A percentile compares a stretch with the other conserved stretches of the same genome.
Conservation (phyloP, 2,888 invertebrate species). For the Limulus polyphemus region DNA sequence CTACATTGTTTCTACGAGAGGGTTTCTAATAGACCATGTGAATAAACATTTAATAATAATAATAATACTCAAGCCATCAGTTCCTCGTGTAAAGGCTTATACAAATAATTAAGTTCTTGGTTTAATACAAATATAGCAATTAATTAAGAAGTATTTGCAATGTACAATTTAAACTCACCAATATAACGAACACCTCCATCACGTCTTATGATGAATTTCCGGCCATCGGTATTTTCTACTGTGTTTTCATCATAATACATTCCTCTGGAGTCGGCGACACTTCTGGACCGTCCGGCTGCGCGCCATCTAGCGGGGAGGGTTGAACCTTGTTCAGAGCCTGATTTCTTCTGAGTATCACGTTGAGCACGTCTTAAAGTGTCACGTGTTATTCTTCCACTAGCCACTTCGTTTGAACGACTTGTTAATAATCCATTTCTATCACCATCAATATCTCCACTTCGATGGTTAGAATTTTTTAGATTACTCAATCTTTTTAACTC, state of each 20-base stretch:
- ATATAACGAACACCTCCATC: constrained; percentile 17
- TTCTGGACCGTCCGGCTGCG: constrained; percentile 10
- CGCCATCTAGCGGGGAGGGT: constrained; percentile 16
- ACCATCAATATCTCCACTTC: background rate
- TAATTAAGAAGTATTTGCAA: too few relatives aligned
- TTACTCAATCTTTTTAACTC: constrained; percentile 11
- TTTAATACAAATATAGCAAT: too few relatives aligned
- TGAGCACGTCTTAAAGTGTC: background rate
- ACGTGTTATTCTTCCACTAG: background rate
- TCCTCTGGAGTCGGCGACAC: constrained; percentile 12
- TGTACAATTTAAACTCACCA: constrained; percentile 6
- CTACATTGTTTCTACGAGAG: too few relatives aligned
- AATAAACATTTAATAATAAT: too few relatives aligned
- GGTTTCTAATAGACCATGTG: too few relatives aligned
- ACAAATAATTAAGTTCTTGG: too few relatives aligned
- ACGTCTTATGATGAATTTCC: constrained; percentile 16
- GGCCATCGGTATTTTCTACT: constrained; percentile 9
- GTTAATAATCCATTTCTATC: background rate
- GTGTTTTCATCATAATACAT: constrained; percentile 3
- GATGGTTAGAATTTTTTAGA: background rate
- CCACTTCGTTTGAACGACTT: background rate
- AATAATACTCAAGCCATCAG: too few relatives aligned
- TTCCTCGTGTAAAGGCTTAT: too few relatives aligned
- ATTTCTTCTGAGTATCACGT: constrained; percentile 1
- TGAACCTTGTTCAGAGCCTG: background rate